Base-by-base conservation (phyloP, 2,888 invertebrate species). In the Noctua pronuba region DNA sequence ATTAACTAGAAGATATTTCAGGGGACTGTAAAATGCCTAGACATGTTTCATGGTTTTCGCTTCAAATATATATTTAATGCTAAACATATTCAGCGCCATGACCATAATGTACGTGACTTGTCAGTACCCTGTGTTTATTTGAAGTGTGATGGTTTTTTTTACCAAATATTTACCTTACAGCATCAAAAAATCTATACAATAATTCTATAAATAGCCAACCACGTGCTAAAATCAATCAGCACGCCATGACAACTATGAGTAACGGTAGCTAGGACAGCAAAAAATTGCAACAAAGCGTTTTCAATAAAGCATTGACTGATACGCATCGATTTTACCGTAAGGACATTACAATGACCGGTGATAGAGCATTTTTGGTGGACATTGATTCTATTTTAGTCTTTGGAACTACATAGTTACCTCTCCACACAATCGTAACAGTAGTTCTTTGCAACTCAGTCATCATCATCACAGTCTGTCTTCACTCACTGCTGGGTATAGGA, bases 311-410 rank as follows among this genome's bases (percentile, higher is more conserved):
- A 52, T 69, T 75, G 72, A 75, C 62, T 68, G 74, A 58, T 75
- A 85, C 83, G 38, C 31, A 81, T 81, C 60, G 60, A 49, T 69
- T 38, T 81, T 85, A 83, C 83, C 85, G 82, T 83, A 85, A 55
- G 55, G 55, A 68, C 35, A 49, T 35, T 21, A 71, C 80, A 80
- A 74, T 72, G 58, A 28, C 16, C 31, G 11, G 44, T 84, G 74
- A 83, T 74, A 16, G 0, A 11, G 62, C 82, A 46, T 21, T 64
- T 82, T 79, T 71, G 11, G 13, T 1, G 41, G 0, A 35, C 49
- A 52, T 74, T 60, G 72, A 52, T 49, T 68, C 31, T 35, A 28
- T 55, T 55, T 41, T 21, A 24, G 18, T 21, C 31, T 64, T 6
- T n/a, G 13, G 11, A 62, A 77, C 18, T 38, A 21, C 35, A 35